Evolutionary conservation across 2,888 invertebrate species (phyloP).

Genomic region (Operophtera brumata): DNA sequence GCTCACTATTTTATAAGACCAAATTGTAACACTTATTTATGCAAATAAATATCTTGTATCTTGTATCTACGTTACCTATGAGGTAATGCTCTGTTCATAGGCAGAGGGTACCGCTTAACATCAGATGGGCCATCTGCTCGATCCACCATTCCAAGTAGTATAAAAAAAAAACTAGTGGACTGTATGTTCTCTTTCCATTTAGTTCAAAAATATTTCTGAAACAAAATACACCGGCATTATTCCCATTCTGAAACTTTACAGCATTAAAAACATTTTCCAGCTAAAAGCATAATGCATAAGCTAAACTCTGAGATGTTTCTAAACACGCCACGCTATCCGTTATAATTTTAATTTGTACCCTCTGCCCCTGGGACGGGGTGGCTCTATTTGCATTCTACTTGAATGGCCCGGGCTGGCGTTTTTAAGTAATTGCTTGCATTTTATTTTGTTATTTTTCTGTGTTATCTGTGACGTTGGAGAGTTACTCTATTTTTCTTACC

Average conservation of each 20-base stretch:
- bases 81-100: too few species aligned
- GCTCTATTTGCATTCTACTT: conserved; percentile 61
- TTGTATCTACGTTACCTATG: too few species aligned
- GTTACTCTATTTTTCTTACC: not conserved
- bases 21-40: too few species aligned
- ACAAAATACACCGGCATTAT: not conserved
- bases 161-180: too few species aligned
- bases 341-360: conserved; percentile 64
- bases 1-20: too few species aligned
- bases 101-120: too few species aligned
- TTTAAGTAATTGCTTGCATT: conserved; percentile 74
- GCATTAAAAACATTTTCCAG: not conserved
- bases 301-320: conserved; percentile 18
- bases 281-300: not conserved
- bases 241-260: not conserved
- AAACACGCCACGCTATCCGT: conserved; percentile 39
- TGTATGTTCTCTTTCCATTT: too few species aligned
- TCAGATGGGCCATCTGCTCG: too few species aligned
- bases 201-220: not conserved
- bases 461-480: conserved; percentile 6
- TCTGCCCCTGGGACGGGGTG: conserved; percentile 42
- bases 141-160: too few species aligned
- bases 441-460: conserved; percentile 36
- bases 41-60: too few species aligned
- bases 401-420: conserved; percentile 53